Percentiles rank a stretch among this genome's conserved stretches.
Conservation (phyloP, 2,888 invertebrate species). For the Tipula vernalis region DNA sequence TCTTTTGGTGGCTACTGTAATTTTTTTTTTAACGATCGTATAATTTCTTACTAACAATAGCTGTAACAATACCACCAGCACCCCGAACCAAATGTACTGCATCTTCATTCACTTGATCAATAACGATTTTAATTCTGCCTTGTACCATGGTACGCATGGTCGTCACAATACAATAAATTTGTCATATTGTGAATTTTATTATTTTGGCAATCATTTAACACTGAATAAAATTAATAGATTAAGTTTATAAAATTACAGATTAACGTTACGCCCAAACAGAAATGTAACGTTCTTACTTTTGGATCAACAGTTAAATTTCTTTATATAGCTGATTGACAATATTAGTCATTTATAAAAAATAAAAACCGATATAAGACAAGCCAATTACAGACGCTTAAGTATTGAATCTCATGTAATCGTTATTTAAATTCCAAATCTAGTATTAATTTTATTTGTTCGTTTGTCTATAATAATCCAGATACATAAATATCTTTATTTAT, state of each 20-base stretch:
- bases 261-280: background rate
- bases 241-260: background rate
- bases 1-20: too few relatives aligned
- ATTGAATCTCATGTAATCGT: background rate
- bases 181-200: background rate
- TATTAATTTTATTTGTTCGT: background rate
- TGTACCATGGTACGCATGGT: too few relatives aligned
- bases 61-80: too few relatives aligned
- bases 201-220: background rate
- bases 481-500: conserved; percentile 4
- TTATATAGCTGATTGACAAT: background rate
- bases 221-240: background rate
- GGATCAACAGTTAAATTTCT: background rate
- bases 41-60: too few relatives aligned
- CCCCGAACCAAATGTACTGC: too few relatives aligned
- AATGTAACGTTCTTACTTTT: background rate
- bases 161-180: too few relatives aligned
- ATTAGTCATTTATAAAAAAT: background rate
- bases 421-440: background rate
- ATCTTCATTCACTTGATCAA: too few relatives aligned
- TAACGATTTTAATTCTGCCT: too few relatives aligned
- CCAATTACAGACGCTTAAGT: background rate
- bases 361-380: background rate
- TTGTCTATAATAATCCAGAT: background rate
- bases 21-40: too few relatives aligned